Base-by-base conservation (phyloP, 1,140 invertebrate species). In the Sweltsa coloradensis region DNA sequence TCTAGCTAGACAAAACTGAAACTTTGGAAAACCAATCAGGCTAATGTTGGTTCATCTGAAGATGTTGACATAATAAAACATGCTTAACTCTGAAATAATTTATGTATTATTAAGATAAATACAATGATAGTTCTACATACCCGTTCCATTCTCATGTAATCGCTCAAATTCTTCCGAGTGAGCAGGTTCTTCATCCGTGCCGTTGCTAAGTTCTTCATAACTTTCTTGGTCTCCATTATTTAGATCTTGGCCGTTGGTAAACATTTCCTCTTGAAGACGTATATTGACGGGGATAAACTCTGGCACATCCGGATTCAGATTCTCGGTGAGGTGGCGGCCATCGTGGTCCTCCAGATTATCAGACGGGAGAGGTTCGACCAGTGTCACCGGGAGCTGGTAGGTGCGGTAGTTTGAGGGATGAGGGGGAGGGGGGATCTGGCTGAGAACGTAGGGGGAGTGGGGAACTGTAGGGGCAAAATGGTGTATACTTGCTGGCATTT, bases 251-350 rank as follows among this genome's bases (percentile, higher is more conserved):
- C 41, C 23, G 24, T 27, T 29, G n/a, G n/a, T n/a, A n/a, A n/a
- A n/a, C n/a, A n/a, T n/a, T 29, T 43, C 39, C 13, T 16, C 44
- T 13, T 21, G 45, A n/a, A 34, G 5, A 18, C 26, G 18, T 7
- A 24, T 54, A 48, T 29, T 51, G 23, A 60, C 58, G 2, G 87
- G 86, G 47, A 90, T 68, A 64, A 90, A 90, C 67, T 89, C 85
- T 13, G 86, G 83, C 16, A 90, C 86, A 66, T 90, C 78, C 4
- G 85, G 85, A 69, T 91, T 89, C 34, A 92, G 68, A 51, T 70
- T 73, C 16, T 82, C 79, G 22, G 57, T 55, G 44, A 44, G 31
- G n/a, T 37, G 52, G 3, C 53, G 25, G 39, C 29, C 14, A 47
- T 45, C n/a, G 41, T 26, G 21, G 53, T 26, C 27, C 48, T 41